Base-by-base conservation (phyloP, 2,888 invertebrate species). In the Ectemnius cavifrons region DNA sequence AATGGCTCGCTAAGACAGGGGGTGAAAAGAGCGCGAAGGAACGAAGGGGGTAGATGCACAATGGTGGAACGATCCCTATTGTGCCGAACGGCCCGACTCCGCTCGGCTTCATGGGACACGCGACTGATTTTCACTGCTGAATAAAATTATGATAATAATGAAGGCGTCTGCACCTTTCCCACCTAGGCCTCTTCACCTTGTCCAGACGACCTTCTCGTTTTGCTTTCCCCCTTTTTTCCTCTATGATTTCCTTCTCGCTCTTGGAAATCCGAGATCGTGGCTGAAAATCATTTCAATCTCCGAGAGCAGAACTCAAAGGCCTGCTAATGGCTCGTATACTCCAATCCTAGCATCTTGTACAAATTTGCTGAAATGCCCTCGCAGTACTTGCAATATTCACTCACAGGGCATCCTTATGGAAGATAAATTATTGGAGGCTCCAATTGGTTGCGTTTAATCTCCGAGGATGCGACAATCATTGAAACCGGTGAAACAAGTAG, bases 61-160 rank as follows among this genome's bases (percentile, higher is more conserved):
- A 87, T 84, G 75, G 82, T 75, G 71, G 79, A 83, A 75, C 81
- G 82, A 77, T 79, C 80, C 74, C 80, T 83, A 87, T 87, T 87
- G 85, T 87, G 81, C 77, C 80, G 52, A 52, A 52, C 52, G 14
- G 52, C 5, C 76, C 67, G 60, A 72, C 76, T 69, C 69, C 52
- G 71, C 64, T 59, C 73, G 71, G 71, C 75, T 82, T 82, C 81
- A 69, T 72, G 80, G 78, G 83, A 85, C 85, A 87, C 83, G 84
- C 85, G 85, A 85, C 86, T 88, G 88, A 88, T 89, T 88, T 89
- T 87, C 84, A 80, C 79, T 84, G 83, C 84, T 88, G 89, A 89
- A 89, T 89, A 87, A 89, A 89, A 89, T 89, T 89, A 89, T 88
- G 87, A 89, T 89, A 89, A 89, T 89, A 89, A 89, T 84, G 82